phyloP scores from a whole-genome alignment of 2,888 invertebrate species.

The Tigriopus californicus region DNA sequence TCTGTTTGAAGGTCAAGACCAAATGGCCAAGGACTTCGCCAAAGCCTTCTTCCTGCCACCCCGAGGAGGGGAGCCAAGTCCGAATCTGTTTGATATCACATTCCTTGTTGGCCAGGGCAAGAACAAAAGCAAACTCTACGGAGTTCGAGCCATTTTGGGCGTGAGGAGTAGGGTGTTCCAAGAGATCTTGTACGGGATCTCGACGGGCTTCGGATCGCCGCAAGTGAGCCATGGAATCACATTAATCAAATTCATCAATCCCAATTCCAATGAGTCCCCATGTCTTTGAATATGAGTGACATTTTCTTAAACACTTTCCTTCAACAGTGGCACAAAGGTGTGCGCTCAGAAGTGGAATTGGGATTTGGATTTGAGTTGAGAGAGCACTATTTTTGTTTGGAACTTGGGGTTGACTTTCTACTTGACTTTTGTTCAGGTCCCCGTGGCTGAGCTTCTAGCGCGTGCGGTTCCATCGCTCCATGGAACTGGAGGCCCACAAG shows the following conservation, averaged over 20 bases:
- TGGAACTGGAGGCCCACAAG: constrained; percentile 42
- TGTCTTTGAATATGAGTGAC: no score
- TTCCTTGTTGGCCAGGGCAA: constrained; percentile 80
- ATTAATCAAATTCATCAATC: no score
- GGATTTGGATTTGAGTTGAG: no score
- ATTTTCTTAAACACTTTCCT: no score
- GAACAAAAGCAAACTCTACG: constrained; percentile 72
- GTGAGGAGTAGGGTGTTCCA: constrained; percentile 77
- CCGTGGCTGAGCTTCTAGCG: constrained; percentile 67
- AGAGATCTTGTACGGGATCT: constrained; percentile 86
- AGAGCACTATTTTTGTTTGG: no score
- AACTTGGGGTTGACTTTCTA: not conserved
- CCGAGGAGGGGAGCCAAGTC: not conserved
- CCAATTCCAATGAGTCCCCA: no score
- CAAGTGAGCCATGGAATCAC: constrained; percentile 34
- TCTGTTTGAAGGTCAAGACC: constrained; percentile 80
- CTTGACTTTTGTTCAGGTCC: constrained; percentile 30
- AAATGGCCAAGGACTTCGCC: constrained; percentile 77
- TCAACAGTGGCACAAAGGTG: no score
- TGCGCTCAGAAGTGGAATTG: no score
- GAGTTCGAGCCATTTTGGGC: constrained; percentile 73
- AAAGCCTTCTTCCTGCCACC: constrained; percentile 42
- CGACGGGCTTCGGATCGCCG: constrained; percentile 77
- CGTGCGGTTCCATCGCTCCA: constrained; percentile 67
- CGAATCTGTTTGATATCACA: constrained; percentile 57